These are phyloP conservation scores for Tenthredo notha DNA, from an alignment of 2,888 invertebrate species.

Conservation along the genomic window DNA sequence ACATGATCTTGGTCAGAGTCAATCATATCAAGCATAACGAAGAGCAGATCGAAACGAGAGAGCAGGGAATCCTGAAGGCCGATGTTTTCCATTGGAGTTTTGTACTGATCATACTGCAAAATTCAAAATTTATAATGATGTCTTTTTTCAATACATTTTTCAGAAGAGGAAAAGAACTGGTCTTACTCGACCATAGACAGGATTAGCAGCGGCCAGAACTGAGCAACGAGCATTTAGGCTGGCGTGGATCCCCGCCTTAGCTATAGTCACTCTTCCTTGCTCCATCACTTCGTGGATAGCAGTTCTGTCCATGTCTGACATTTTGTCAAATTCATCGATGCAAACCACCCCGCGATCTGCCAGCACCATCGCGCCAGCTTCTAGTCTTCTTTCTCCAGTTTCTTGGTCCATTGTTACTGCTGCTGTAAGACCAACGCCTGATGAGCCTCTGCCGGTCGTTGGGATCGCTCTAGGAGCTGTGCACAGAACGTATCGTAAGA, in stretches of 20 bases:
- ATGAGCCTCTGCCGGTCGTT: conserved; percentile 98
- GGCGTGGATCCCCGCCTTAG: conserved; percentile 99
- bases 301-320: conserved; percentile 99
- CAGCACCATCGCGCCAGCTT: conserved; percentile 99
- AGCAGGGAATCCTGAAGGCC: conserved; percentile 97
- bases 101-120: conserved; percentile 97
- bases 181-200: conserved; percentile 95
- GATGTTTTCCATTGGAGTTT: conserved; percentile 99
- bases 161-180: conserved; percentile 15
- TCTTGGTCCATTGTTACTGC: conserved; percentile 98
- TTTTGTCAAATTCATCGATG: conserved; percentile 99
- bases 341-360: conserved; percentile 99
- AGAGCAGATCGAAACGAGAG: conserved; percentile 98
- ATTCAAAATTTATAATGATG: conserved; percentile 16
- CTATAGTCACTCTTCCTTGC: conserved; percentile 97
- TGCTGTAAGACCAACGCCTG: conserved; percentile 99
- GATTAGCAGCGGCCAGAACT: conserved; percentile 99
- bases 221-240: conserved; percentile 98
- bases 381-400: conserved; percentile 92
- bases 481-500: conserved; percentile 94
- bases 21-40: conserved; percentile 96
- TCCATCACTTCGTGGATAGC: conserved; percentile 99
- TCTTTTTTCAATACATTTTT: background rate
- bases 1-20: conserved; percentile 94
- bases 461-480: conserved; percentile 98